Base-by-base conservation (phyloP, 2,888 invertebrate species). In the Pseudococcus jackbeardsleyi region DNA sequence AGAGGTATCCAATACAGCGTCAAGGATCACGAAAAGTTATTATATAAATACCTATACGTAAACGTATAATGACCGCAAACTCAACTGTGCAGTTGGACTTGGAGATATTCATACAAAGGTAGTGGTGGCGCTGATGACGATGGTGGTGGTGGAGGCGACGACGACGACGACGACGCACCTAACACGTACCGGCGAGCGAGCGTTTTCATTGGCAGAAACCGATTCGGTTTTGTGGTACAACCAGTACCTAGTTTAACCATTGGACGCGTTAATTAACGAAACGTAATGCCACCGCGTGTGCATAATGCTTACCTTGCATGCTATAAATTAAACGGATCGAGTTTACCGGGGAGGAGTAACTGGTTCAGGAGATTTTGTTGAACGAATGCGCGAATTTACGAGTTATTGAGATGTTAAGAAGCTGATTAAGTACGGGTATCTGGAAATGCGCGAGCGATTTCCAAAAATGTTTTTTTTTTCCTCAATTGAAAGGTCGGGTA, bases 251-350 rank as follows among this genome's bases (percentile, higher is more conserved):
- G 33, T 39, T 72, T 72, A 72, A 33, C 72, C 72, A 72, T 72
- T 72, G 72, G 72, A 72, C 72, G 72, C 72, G 72, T 72, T 72
- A 72, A 72, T 72, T 72, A 72, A 72, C 15, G 33, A 19, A 26
- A 33, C 72, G 26, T 72, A 72, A 72, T n/a, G 72, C 72, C 22
- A 19, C 48, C 59, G 87, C 87, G 88, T 54, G 85, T 79, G 82
- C 88, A 54, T 86, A 88, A 89, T 87, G 89, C 89, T 42, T 42
- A 42, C 87, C 89, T 88, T 88, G 88, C 88, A 54, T 54, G 54
- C n/a, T 12, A 64, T 19, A 64, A 64, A 64, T 19, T 8, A 42
- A 42, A 42, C 5, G 42, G 42, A 42, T 42, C 42, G 42, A 42
- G 42, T 42, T 42, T 42, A 42, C 42, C 5, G 42, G 42, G 42